These are phyloP conservation scores for Melanotaenia duboulayi DNA, from an alignment of 2,113 vertebrate genomes.

Conservation along the genomic window DNA sequence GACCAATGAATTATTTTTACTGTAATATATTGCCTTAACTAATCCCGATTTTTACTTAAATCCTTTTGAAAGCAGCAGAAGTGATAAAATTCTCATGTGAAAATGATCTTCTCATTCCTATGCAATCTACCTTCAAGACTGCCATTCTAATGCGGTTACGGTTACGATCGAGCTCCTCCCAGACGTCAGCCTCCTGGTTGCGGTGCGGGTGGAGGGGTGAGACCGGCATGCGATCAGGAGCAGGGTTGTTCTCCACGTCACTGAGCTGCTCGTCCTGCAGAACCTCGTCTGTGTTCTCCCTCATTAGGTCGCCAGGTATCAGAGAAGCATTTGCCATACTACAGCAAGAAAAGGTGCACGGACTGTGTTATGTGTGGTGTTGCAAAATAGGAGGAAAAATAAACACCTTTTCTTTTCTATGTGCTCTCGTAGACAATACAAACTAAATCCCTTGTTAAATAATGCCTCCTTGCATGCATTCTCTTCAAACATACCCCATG, in stretches of 20 bases:
- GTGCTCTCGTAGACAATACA: background rate
- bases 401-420: background rate
- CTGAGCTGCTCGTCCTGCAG: slow-evolving; percentile 98
- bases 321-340: slow-evolving; percentile 98
- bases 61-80: background rate
- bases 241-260: slow-evolving; percentile 93
- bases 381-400: background rate
- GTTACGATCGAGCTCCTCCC: slow-evolving; percentile 97
- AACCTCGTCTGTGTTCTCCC: slow-evolving; percentile 98
- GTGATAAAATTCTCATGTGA: background rate
- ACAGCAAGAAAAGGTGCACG: slow-evolving; percentile 9
- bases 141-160: slow-evolving; percentile 90
- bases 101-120: background rate
- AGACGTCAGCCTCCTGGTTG: slow-evolving; percentile 93
- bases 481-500: slow-evolving; percentile 85
- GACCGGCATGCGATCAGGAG: slow-evolving; percentile 85
- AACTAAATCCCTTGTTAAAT: background rate
- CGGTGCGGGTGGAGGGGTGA: slow-evolving; percentile 86
- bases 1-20: background rate
- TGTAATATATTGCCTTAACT: background rate
- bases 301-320: slow-evolving; percentile 93
- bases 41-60: background rate
- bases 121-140: slow-evolving; percentile 86
- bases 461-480: background rate
- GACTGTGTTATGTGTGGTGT: background rate